Percentiles rank a stretch among this genome's conserved stretches.
Evolutionary conservation across 2,113 vertebrate genomes (phyloP).

Genomic region (Vidua chalybeata): DNA sequence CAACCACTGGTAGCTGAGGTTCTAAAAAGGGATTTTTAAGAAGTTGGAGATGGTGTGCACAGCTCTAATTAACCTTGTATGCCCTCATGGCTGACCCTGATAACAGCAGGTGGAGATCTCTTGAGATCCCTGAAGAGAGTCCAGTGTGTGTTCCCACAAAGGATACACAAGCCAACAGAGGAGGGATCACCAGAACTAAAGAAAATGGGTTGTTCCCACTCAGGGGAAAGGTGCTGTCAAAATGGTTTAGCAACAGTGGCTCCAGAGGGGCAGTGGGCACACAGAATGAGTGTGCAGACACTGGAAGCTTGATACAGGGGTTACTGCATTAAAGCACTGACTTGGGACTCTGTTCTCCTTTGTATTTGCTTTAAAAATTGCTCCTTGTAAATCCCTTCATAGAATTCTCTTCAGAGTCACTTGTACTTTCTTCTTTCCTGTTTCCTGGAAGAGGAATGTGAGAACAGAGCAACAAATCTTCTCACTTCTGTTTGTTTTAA

Average conservation of each 20-base stretch:
- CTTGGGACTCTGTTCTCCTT: neutral
- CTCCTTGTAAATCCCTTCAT: neutral
- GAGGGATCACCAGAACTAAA: neutral
- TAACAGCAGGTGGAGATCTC: neutral
- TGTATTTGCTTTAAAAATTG: neutral
- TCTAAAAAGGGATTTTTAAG: neutral
- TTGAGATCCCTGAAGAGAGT: neutral
- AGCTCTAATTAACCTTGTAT: neutral
- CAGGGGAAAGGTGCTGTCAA: neutral
- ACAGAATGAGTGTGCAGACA: neutral
- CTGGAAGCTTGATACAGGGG: neutral
- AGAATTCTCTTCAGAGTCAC: neutral
- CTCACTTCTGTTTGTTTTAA: neutral
- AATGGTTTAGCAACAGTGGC: neutral
- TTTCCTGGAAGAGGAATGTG: neutral
- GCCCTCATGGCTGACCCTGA: neutral
- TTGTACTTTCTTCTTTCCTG: neutral
- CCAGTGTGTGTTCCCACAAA: neutral
- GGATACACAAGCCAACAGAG: neutral
- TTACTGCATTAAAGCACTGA: neutral
- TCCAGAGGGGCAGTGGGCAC: neutral
- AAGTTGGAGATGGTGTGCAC: neutral
- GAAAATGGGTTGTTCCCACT: neutral
- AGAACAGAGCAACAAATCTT: neutral
- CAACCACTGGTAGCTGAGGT: neutral